Evolutionary conservation across 2,888 invertebrate species (phyloP).

Genomic region (Lymantria monacha): DNA sequence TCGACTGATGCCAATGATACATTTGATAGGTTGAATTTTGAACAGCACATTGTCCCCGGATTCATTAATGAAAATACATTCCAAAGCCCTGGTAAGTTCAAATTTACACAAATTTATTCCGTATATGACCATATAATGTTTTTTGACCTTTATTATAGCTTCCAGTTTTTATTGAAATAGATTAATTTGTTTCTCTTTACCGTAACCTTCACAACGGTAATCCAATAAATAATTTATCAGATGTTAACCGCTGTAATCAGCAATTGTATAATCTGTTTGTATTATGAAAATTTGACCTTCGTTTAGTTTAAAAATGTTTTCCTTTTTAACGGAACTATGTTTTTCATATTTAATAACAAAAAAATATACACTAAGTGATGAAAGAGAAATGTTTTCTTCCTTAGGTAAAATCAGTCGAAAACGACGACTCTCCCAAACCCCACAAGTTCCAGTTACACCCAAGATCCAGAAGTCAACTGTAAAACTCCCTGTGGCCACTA

Average conservation of each 20-base stretch:
- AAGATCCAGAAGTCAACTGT: constrained; percentile 70
- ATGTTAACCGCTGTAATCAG: not conserved
- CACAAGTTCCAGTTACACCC: constrained; percentile 62
- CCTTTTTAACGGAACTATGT: not conserved
- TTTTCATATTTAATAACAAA: not conserved
- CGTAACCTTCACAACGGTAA: not conserved
- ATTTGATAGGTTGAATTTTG: constrained; percentile 69
- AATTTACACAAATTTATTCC: not conserved
- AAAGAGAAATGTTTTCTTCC: constrained; percentile 14
- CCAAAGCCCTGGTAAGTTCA: constrained; percentile 55
- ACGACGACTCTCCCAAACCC: constrained; percentile 70
- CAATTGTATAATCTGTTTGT: not conserved
- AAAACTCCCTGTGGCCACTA: constrained; percentile 48
- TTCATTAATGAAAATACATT: constrained; percentile 73
- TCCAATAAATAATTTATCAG: not conserved
- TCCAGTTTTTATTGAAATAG: not conserved
- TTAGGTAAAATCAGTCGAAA: constrained; percentile 69
- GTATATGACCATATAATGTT: not conserved
- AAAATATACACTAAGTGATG: not conserved
- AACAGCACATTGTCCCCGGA: constrained; percentile 71
- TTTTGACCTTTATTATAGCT: not conserved
- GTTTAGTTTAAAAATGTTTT: not conserved
- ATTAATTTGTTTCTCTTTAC: not conserved
- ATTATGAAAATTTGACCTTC: not conserved
- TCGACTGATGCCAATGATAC: constrained; percentile 53